Evolutionary conservation across 1,140 invertebrate species (phyloP).

Genomic region (Cryptotermes secundus): DNA sequence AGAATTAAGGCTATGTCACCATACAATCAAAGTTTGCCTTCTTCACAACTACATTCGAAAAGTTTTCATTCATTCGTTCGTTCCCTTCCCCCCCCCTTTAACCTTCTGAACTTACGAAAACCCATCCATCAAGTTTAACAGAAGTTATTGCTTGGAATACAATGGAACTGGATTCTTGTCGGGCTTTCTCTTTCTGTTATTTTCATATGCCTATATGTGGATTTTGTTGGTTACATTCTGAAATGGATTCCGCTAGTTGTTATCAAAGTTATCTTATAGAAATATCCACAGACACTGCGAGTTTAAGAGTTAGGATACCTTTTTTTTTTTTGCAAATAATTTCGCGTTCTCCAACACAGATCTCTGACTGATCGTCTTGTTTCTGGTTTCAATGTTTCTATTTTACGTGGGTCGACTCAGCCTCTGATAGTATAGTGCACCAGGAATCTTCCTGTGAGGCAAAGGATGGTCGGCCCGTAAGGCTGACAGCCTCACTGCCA

Average conservation of each 20-base stretch:
- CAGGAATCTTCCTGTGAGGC: too few species aligned
- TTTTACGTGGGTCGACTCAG: too few species aligned
- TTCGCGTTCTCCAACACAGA: too few species aligned
- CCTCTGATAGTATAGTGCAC: too few species aligned
- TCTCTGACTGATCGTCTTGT: too few species aligned
- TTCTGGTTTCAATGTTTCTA: too few species aligned
- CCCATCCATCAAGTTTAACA: conserved; percentile 4
- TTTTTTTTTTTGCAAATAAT: too few species aligned
- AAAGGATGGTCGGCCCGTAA: too few species aligned
- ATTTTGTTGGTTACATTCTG: not conserved
- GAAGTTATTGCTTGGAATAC: not conserved
- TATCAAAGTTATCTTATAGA: not conserved
- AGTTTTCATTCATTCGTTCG: not conserved
- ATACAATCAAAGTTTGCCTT: conserved; percentile 17
- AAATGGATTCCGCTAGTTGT: not conserved
- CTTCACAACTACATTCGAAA: not conserved
- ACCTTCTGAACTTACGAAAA: not conserved
- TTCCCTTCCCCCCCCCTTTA: too few species aligned
- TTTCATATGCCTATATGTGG: not conserved
- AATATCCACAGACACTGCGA: not conserved
- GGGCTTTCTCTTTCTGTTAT: not conserved
- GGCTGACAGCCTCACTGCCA: too few species aligned
- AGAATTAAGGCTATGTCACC: conserved; percentile 9
- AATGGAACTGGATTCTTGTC: not conserved
- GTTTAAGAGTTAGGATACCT: too few species aligned